Base-by-base conservation (phyloP, 2,797 vertebrate genomes). In the Enteromius fasciolatus region DNA sequence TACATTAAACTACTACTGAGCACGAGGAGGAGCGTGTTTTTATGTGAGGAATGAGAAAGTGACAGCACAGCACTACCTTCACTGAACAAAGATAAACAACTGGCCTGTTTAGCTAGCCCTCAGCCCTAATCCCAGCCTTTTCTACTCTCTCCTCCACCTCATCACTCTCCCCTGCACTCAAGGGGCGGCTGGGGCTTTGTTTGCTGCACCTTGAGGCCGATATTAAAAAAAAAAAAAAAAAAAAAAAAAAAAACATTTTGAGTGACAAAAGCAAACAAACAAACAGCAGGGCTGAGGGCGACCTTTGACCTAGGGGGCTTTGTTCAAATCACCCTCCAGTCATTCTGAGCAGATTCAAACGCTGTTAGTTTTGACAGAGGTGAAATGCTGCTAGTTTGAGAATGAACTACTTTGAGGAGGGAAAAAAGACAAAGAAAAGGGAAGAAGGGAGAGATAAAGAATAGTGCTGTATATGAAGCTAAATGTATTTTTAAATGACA, bases 251-350 rank as follows among this genome's bases (percentile, higher is more conserved):
- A 91, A 82, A 86, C 48, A 83, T 81, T 81, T 81, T 36, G 70
- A 64, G 54, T 63, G 76, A 72, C 82, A 52, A 78, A 72, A 72
- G 87, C 87, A 90, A 91, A 91, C 87, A 90, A 88, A 90, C 87
- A 85, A 87, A 89, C 90, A 87, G 80, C 78, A 44, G 61, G 68
- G 84, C 85, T 87, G 86, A 78, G 89, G 83, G 73, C 90, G 90
- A 93, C 92, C 91, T 90, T 87, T 92, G 88, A 92, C 83, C 79
- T 46, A 1, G 54, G 64, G 81, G 87, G 88, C 90, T 92, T 86
- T 90, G 86, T 86, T 92, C 85, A 89, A 81, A 78, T 78, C 89
- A 91, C 91, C 91, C 91, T 90, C 82, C 87, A 78, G 76, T 84
- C 86, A 84, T 88, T 87, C 83, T 87, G 89, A 90, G 86, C 82